A percentile compares a stretch with the other conserved stretches of the same genome.
Conservation (phyloP, 2,888 invertebrate species). For the Eueremaeus valkanovi region DNA sequence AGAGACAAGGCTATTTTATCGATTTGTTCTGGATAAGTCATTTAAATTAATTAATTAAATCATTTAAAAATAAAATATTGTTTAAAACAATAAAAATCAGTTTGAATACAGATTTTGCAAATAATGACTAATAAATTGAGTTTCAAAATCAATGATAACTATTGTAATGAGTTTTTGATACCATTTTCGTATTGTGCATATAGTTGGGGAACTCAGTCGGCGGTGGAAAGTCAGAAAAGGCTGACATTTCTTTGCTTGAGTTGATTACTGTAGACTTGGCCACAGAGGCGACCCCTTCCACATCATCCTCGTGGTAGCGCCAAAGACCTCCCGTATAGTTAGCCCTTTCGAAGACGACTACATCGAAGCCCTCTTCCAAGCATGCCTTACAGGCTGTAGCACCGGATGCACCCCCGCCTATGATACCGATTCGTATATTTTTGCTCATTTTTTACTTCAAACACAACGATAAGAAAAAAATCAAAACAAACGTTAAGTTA, state of each 20-base stretch:
- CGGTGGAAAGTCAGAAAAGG: slow-evolving; percentile 53
- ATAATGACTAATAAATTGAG: too few species aligned
- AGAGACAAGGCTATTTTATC: too few species aligned
- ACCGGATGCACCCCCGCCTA: slow-evolving; percentile 54
- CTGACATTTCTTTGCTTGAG: slow-evolving; percentile 53
- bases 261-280: slow-evolving; percentile 53
- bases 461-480: too few species aligned
- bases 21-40: too few species aligned
- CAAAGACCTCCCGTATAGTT: slow-evolving; percentile 53
- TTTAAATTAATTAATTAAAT: too few species aligned
- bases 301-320: slow-evolving; percentile 48
- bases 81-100: too few species aligned
- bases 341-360: slow-evolving; percentile 52
- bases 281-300: slow-evolving; percentile 49
- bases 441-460: background rate
- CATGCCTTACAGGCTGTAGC: slow-evolving; percentile 52
- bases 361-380: slow-evolving; percentile 51
- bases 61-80: too few species aligned
- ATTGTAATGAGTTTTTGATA: slow-evolving; percentile 23
- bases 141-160: too few species aligned
- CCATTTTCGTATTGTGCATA: slow-evolving; percentile 52
- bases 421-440: slow-evolving; percentile 47
- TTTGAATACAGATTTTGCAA: too few species aligned
- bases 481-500: too few species aligned
- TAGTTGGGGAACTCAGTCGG: slow-evolving; percentile 51